Conservation (phyloP, 1,140 invertebrate species). For the Macrotrachela quadricornifera region DNA sequence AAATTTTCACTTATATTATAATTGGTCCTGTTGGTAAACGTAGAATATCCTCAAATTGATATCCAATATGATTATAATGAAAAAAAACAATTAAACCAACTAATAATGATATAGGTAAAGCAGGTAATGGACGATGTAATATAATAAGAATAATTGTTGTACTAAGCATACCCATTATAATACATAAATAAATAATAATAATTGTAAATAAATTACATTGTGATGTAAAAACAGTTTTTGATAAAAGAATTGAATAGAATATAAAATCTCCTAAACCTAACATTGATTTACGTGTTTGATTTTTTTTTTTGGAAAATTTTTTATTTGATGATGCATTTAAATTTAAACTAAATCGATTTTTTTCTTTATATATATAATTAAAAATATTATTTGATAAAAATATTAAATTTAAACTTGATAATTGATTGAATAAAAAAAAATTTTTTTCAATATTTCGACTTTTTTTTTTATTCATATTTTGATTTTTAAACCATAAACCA, state of each 20-base stretch:
- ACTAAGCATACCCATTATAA: slow-evolving; percentile 64
- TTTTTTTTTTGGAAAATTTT: too few species aligned
- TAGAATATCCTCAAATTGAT: too few species aligned
- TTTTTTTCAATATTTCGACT: too few species aligned
- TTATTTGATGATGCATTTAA: too few species aligned
- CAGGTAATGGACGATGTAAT: slow-evolving; percentile 84
- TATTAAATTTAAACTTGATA: too few species aligned
- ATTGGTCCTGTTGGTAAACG: too few species aligned
- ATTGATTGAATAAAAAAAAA: too few species aligned
- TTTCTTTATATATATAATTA: too few species aligned
- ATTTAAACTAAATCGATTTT: too few species aligned
- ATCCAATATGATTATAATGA: slow-evolving; percentile 6
- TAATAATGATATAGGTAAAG: slow-evolving; percentile 86
- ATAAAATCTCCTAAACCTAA: slow-evolving; percentile 95
- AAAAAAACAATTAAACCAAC: slow-evolving; percentile 96
- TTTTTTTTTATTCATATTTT: background rate
- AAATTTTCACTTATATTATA: too few species aligned
- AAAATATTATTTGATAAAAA: too few species aligned
- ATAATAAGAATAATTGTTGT: slow-evolving; percentile 78
- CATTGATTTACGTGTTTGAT: slow-evolving; percentile 23
- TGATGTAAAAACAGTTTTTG: slow-evolving; percentile 88
- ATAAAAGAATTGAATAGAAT: slow-evolving; percentile 93
- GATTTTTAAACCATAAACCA: background rate
- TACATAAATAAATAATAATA: slow-evolving; percentile 11
- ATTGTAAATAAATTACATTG: slow-evolving; percentile 56